Evolutionary conservation across 2,797 vertebrate genomes (phyloP), one percentile per base, ranked within the genome.

Genomic region (Linurgus olivaceus): DNA sequence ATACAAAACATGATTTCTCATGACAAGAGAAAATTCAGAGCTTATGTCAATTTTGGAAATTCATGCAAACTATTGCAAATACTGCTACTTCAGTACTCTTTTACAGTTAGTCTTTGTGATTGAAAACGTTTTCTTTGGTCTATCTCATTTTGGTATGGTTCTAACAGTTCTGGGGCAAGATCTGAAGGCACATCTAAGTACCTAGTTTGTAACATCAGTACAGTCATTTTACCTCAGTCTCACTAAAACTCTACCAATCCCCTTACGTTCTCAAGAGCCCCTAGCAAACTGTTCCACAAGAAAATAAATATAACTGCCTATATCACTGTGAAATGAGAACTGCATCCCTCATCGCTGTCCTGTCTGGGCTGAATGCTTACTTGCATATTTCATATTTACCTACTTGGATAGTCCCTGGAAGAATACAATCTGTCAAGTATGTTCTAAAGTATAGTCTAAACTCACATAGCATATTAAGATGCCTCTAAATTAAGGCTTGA

Each of bases 21-120:
- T 33, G 11, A 63, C 21, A 85, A 44, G 21, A 45, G 26, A 51
- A 87, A 96, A 79, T 93, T 94, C 91, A 95, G 80, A 86, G 55
- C 92, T 91, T 79, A 67, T 11, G 23, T 63, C 74, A 77, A 42
- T 79, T 95, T 89, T 85, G 79, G 73, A 92, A 95, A 94, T 96
- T 94, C 91, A 76, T 62, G 55, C 51, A 90, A 96, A 61, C 52
- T 86, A 93, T 42, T 63, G 10, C 9, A 85, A 78, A 73, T 88
- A 57, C 14, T 76, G 76, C 66, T 78, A 88, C 17, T 71, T 82
- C 35, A 59, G 19, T 86, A 67, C 14, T 70, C 86, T 16, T 68
- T 66, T 58, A 72, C 21, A 38, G 50, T 66, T 59, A 91, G 10
- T 51, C 42, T 90, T 92, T 74, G 65, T 67, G 59, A 92, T 26